Base-by-base conservation (phyloP, 2,888 invertebrate genomes). In the Patella ulyssiponensis region DNA sequence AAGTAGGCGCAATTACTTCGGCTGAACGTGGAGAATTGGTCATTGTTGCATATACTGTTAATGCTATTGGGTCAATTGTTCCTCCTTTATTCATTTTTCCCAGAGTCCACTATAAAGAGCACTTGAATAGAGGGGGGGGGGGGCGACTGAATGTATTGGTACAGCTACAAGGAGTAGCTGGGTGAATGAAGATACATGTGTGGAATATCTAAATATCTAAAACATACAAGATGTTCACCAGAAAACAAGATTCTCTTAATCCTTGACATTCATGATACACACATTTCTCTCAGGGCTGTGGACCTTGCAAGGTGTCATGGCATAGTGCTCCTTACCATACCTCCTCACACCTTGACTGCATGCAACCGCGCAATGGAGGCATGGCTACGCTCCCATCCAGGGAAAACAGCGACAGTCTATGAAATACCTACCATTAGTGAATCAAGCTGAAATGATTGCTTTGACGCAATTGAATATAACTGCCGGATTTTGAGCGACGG, bases 261-360 rank as follows among this genome's bases (percentile, higher is more conserved):
- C 17, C 23, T 74, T 15, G 79, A 79, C 58, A 79, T 77, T 54
- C 74, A 79, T 73, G 77, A 73, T 20, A 51, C 77, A 44, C 79
- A 79, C 73, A 71, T 77, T 27, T 75, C 71, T 69, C 53, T 77
- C 14, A 17, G 54, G 73, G 83, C 14, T 81, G 80, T 69, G 81
- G 79, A 51, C 74, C 83, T 1, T 80, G 83, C 69, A 33, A 87
- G 14, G 82, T 88, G 53, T 87, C 92, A 82, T 33, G 83, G 82
- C 53, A 86, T 91, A 44, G 87, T 81, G 86, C 69, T 20, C 84
- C 88, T 4, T 88, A 90, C 72, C 90, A 91, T 75, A 80, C 85
- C 15, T 87, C 85, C 27, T 75, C 20, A 71, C 83, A 15, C 81
- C 79, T 69, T 80, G 77, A 33, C 74, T 14, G 88, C 85, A 23